phyloP scores from a whole-genome alignment of 2,797 vertebrate genomes.

The Novumbra hubbsi region DNA sequence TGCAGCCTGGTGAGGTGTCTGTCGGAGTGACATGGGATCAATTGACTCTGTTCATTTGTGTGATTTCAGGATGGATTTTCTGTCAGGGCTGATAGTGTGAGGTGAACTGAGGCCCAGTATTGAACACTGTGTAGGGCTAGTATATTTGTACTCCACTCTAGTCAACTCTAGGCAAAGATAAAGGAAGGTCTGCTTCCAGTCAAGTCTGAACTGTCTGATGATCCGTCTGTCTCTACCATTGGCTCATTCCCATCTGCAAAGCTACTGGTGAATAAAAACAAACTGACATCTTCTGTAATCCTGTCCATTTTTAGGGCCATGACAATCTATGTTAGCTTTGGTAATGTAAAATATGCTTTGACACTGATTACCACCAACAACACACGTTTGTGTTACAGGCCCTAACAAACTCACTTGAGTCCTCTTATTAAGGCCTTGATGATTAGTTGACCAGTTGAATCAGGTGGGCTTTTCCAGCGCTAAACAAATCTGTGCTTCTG shows the following conservation, averaged over 20 bases:
- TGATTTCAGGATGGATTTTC: conserved; percentile 48
- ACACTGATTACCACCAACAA: no score
- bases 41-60: conserved; percentile 47
- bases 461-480: no score
- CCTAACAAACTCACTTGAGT: no score
- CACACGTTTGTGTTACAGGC: no score
- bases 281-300: no score
- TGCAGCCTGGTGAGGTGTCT: not conserved
- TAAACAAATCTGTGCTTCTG: no score
- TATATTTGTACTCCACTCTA: not conserved
- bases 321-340: no score
- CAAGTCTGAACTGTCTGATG: conserved; percentile 3
- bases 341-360: no score
- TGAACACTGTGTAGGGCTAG: conserved; percentile 9
- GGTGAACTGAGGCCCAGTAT: conserved; percentile 48
- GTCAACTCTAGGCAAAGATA: not conserved
- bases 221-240: conserved; percentile 33
- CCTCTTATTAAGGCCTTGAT: no score
- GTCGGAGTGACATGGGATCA: conserved; percentile 44
- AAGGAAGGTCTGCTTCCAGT: not conserved
- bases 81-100: conserved; percentile 47
- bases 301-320: no score
- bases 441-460: no score
- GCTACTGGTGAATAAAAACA: no score
- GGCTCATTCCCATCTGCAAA: conserved; percentile 40